Evolutionary conservation across 2,888 invertebrate species (phyloP).

Genomic region (Eudasyphora cyanicolor): DNA sequence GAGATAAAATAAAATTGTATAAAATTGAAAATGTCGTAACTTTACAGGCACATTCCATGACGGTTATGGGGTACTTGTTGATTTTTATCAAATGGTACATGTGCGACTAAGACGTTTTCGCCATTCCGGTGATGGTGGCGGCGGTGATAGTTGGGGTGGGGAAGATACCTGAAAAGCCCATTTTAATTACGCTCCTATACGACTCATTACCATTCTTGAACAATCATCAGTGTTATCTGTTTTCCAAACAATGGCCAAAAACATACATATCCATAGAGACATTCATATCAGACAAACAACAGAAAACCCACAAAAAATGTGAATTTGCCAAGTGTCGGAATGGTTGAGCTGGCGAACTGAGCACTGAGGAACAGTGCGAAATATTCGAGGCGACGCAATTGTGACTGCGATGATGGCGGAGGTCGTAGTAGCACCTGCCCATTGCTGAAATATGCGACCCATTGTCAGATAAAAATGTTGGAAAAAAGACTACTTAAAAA

Average conservation of each 20-base stretch:
- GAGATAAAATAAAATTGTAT: neutral
- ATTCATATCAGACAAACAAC: too few relatives aligned
- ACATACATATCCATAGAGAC: slow-evolving; percentile 1
- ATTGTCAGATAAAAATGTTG: slow-evolving; percentile 53
- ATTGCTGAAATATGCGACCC: slow-evolving; percentile 60
- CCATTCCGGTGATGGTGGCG: neutral
- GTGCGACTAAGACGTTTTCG: neutral
- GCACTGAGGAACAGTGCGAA: slow-evolving; percentile 60
- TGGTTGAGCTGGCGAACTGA: slow-evolving; percentile 24
- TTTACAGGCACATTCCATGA: neutral
- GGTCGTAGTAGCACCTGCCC: slow-evolving; percentile 60
- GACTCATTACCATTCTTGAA: slow-evolving; percentile 63
- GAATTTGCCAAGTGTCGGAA: neutral
- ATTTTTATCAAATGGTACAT: neutral
- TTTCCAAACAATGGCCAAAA: slow-evolving; percentile 51
- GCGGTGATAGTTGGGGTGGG: neutral
- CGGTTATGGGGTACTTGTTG: slow-evolving; percentile 11
- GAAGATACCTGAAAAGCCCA: neutral
- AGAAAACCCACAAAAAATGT: neutral
- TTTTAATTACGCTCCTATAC: slow-evolving; percentile 26
- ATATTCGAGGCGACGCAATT: slow-evolving; percentile 6
- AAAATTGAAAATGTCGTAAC: neutral
- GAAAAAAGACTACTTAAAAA: slow-evolving; percentile 38
- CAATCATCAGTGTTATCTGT: slow-evolving; percentile 60
- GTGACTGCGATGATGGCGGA: slow-evolving; percentile 35